Evolutionary conservation across 2,888 invertebrate genomes (phyloP), one percentile per base, ranked within the genome.

Genomic region (Charanyca ferruginea): DNA sequence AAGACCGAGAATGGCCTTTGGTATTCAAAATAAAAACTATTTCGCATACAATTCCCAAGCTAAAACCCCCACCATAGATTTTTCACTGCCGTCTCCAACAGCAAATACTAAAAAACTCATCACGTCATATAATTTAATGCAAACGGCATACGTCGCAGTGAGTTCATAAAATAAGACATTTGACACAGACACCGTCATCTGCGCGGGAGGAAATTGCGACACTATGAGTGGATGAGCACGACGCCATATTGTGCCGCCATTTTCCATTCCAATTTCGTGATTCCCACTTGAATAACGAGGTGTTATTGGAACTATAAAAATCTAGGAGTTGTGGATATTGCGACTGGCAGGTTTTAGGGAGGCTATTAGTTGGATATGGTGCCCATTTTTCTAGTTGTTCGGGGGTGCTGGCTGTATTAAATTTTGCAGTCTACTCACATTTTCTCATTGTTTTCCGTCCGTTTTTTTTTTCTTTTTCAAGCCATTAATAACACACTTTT

Each of bases 261-360:
- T 89, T 88, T 87, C 87, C 86, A 88, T 88, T 89, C 86, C 88
- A 85, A 89, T 89, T 90, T 86, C 86, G 87, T 87, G 87, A 89
- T 84, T 89, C 85, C 80, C 85, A 81, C 78, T 85, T 85, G 83
- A 86, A 85, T 86, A 86, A 86, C 85, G 84, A 84, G 83, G 74
- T 81, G 76, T 76, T 72, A 81, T 81, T 80, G 79, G 66, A 70
- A 78, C 80, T 83, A 82, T 85, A 82, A 77, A 73, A 73, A 73
- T 70, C 68, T 73, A 65, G 66, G 55, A 75, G 49, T 75, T 78
- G 66, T 66, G 79, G 77, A 75, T 75, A 73, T 73, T 66, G 66
- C 63, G 8, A 49, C n/a, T 32, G 38, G 51, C 38, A 62, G 57
- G 58, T 58, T 61, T 44, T 61, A 48, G 58, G 35, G 22, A 32